Conservation (phyloP, 2,888 invertebrate genomes). For the Fragum sueziense region DNA sequence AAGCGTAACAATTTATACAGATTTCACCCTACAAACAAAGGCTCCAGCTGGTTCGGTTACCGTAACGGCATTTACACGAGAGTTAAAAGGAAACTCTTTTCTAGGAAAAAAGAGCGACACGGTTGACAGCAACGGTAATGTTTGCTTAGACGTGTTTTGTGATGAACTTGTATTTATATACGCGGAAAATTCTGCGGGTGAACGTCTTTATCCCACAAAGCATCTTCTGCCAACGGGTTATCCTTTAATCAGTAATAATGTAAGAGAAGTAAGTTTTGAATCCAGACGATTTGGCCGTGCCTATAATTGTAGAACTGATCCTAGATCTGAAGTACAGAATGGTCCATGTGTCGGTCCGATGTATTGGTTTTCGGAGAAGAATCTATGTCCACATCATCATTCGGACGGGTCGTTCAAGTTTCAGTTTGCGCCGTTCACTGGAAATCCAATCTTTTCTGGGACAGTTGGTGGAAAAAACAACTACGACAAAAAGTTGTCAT, state of each 20-base stretch:
- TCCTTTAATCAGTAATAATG: not conserved
- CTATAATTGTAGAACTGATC: slow-evolving; percentile 1
- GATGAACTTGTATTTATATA: slow-evolving; percentile 14
- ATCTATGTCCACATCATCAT: not conserved
- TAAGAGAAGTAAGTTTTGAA: slow-evolving; percentile 24
- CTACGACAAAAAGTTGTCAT: slow-evolving; percentile 37
- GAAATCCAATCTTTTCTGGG: not conserved
- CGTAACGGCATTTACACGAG: slow-evolving; percentile 13
- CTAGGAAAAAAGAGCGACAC: slow-evolving; percentile 13
- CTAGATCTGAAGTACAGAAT: not conserved
- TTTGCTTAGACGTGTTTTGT: slow-evolving; percentile 22
- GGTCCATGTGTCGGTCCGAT: slow-evolving; percentile 21
- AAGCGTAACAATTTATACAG: slow-evolving; percentile 31
- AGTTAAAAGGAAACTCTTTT: not conserved
- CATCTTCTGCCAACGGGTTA: slow-evolving; percentile 18
- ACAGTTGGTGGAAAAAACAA: not conserved
- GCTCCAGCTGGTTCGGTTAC: not conserved
- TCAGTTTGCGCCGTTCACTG: slow-evolving; percentile 40
- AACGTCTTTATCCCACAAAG: slow-evolving; percentile 8
- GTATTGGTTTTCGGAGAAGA: slow-evolving; percentile 3
- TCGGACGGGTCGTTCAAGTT: slow-evolving; percentile 26
- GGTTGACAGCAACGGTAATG: slow-evolving; percentile 2
- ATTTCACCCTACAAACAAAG: slow-evolving; percentile 12
- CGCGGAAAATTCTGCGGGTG: slow-evolving; percentile 17
- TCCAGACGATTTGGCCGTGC: slow-evolving; percentile 23